Percentiles rank a stretch among this genome's conserved stretches.
Evolutionary conservation across 2,888 invertebrate genomes (phyloP).

Genomic region (Erebia aethiops): DNA sequence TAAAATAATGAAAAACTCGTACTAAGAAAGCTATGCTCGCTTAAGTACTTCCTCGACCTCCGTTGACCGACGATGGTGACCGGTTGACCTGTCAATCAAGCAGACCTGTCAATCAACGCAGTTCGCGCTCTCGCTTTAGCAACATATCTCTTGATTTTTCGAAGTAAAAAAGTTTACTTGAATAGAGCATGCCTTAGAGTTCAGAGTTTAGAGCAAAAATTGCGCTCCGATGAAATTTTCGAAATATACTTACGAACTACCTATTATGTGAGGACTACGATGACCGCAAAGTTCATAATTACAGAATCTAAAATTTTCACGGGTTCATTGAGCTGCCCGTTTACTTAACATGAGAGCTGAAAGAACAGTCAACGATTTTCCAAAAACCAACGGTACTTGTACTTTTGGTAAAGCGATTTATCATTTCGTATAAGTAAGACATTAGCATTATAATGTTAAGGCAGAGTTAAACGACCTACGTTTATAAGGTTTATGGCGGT

Average conservation of each 20-base stretch:
- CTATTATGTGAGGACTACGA: not conserved
- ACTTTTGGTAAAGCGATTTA: not conserved
- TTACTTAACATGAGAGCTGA: too few species aligned
- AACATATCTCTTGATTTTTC: too few species aligned
- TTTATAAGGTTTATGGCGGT: not conserved
- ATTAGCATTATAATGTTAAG: not conserved
- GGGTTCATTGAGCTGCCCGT: too few species aligned
- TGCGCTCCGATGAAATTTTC: too few species aligned
- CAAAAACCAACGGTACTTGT: not conserved
- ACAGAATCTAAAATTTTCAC: not conserved
- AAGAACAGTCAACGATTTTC: not conserved
- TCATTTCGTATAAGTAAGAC: not conserved
- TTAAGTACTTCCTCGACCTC: not conserved
- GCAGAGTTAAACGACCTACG: not conserved
- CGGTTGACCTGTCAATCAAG: constrained; percentile 4
- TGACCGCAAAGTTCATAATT: not conserved
- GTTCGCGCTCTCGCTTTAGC: not conserved
- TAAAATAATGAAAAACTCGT: not conserved
- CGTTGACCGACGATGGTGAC: not conserved
- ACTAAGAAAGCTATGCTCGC: not conserved
- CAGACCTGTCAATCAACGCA: constrained; percentile 1
- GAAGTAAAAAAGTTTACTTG: too few species aligned
- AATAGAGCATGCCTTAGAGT: too few species aligned
- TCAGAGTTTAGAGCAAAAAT: too few species aligned
- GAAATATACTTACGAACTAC: not conserved